These are phyloP conservation scores for Epistrophella euchroma DNA, from an alignment of 2,888 invertebrate genomes.

Conservation along the genomic window DNA sequence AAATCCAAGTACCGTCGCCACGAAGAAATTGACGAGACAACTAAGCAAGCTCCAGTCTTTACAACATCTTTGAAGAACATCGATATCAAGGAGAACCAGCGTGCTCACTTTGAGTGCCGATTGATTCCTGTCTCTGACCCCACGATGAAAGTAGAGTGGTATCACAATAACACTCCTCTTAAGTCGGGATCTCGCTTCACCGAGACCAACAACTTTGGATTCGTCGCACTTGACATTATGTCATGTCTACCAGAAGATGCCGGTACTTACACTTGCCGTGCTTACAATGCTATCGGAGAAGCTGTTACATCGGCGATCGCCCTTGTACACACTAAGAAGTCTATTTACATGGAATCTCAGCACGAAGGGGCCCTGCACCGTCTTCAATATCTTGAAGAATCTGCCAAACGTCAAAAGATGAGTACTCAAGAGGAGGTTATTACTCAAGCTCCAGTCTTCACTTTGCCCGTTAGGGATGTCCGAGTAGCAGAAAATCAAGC, in stretches of 20 bases:
- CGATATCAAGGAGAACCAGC: conserved; percentile 96
- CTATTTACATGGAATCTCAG: conserved; percentile 94
- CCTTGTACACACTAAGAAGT: conserved; percentile 91
- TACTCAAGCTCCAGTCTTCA: conserved; percentile 96
- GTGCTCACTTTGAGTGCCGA: conserved; percentile 97
- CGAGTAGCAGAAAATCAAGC: conserved; percentile 95
- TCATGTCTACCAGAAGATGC: conserved; percentile 98
- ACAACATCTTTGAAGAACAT: conserved; percentile 96
- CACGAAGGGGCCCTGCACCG: conserved; percentile 93
- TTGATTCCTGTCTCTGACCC: conserved; percentile 97
- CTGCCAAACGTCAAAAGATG: conserved; percentile 89
- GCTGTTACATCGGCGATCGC: conserved; percentile 96
- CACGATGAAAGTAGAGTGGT: conserved; percentile 98
- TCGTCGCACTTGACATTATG: conserved; percentile 97
- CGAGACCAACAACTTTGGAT: conserved; percentile 98
- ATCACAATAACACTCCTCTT: conserved; percentile 94
- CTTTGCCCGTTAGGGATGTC: conserved; percentile 94
- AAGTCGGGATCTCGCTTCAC: conserved; percentile 98
- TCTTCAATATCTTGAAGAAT: conserved; percentile 92
- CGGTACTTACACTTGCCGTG: conserved; percentile 97
- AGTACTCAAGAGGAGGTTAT: conserved; percentile 91
- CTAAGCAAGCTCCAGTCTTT: conserved; percentile 96
- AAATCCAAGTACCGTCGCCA: conserved; percentile 90
- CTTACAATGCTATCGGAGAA: conserved; percentile 95
- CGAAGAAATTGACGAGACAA: conserved; percentile 91